A percentile compares a stretch with the other conserved stretches of the same genome.
phyloP scores from a whole-genome alignment of 2,888 invertebrate species.

The Lasiommata megera region DNA sequence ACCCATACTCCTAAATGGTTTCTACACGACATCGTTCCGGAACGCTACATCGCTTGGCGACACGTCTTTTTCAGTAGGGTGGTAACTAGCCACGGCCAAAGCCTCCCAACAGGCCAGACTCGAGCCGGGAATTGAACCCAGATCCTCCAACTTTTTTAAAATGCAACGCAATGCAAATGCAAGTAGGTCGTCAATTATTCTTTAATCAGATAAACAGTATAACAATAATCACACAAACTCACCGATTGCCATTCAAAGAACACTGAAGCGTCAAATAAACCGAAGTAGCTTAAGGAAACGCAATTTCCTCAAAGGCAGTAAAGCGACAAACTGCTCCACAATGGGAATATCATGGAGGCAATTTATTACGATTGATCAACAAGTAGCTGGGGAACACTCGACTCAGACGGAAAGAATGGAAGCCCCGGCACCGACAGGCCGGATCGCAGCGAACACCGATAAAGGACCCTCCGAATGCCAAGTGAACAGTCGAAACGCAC shows the following conservation, averaged over 20 bases:
- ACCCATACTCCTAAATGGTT: too few species aligned
- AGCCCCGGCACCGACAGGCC: constrained; percentile 37
- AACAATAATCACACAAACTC: constrained; percentile 16
- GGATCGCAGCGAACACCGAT: constrained; percentile 47
- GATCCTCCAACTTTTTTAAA: too few species aligned
- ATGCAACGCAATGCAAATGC: too few species aligned
- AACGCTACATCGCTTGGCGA: too few species aligned
- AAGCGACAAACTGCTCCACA: constrained; percentile 79
- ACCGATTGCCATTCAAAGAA: constrained; percentile 34
- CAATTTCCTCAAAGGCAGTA: constrained; percentile 75
- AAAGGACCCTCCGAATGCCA: constrained; percentile 58
- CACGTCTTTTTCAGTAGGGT: too few species aligned
- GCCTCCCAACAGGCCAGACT: too few species aligned
- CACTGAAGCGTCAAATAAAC: constrained; percentile 63
- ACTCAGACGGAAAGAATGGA: constrained; percentile 68
- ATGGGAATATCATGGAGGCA: constrained; percentile 79
- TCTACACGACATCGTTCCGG: too few species aligned
- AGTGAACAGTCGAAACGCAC: constrained; percentile 56
- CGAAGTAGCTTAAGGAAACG: constrained; percentile 68
- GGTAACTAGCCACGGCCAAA: too few species aligned
- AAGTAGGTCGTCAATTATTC: too few species aligned
- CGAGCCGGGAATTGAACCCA: too few species aligned
- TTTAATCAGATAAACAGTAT: constrained; percentile 5
- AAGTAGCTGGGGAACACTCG: constrained; percentile 70
- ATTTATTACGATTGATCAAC: constrained; percentile 81